Conservation (phyloP, 2,888 invertebrate species). For the Lasioglossum zephyrum region DNA sequence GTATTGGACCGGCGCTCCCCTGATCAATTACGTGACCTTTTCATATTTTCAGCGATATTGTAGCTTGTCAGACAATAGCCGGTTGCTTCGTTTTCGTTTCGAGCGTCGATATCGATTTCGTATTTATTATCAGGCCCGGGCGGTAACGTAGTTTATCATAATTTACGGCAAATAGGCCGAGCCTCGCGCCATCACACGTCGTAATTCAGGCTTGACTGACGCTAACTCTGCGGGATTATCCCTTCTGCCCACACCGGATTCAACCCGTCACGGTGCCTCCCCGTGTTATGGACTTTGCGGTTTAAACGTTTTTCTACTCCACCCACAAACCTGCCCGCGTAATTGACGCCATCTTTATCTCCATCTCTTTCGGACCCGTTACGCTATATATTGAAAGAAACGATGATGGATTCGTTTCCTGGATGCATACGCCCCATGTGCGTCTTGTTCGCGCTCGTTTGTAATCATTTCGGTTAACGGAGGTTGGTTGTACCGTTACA, state of each 20-base stretch:
- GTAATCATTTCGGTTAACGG: constrained; percentile 7
- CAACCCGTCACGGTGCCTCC: constrained; percentile 45
- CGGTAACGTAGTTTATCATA: constrained; percentile 77
- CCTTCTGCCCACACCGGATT: constrained; percentile 70
- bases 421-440: not conserved
- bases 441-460: constrained; percentile 16
- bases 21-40: constrained; percentile 49
- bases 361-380: not conserved
- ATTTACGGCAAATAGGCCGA: constrained; percentile 79
- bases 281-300: constrained; percentile 42
- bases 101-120: constrained; percentile 63
- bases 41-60: constrained; percentile 43
- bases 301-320: constrained; percentile 26
- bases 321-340: not conserved
- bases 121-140: constrained; percentile 68
- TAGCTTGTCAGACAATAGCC: constrained; percentile 42
- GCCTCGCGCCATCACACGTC: constrained; percentile 69
- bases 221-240: constrained; percentile 80
- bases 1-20: constrained; percentile 1
- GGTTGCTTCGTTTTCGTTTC: constrained; percentile 14
- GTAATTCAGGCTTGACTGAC: constrained; percentile 82
- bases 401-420: constrained; percentile 31
- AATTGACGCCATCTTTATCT: constrained; percentile 37
- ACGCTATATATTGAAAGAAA: constrained; percentile 22
- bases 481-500: not conserved